Conservation (phyloP, 2,113 vertebrate species). For the Corythornis madagascariensis region DNA sequence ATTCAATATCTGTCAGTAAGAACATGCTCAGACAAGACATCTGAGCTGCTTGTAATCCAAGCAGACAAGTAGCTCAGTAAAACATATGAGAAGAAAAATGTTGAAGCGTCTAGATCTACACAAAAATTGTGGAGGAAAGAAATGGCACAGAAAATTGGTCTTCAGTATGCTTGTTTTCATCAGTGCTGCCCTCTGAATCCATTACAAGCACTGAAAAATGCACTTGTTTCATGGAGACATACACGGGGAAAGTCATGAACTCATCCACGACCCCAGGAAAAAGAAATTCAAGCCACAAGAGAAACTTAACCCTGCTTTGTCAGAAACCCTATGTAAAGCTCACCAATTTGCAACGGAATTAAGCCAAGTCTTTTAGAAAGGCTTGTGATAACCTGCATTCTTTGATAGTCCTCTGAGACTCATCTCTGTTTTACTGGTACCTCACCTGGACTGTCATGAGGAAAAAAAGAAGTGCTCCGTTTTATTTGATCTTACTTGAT, state of each 20-base stretch:
- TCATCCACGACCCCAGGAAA: not conserved
- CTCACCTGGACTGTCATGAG: not conserved
- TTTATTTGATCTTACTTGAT: not conserved
- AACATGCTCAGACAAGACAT: not conserved
- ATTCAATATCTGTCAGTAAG: not conserved
- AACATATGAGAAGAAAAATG: not conserved
- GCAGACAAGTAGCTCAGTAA: not conserved
- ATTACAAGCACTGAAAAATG: not conserved
- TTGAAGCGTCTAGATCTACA: not conserved
- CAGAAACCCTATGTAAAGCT: not conserved
- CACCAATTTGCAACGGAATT: not conserved
- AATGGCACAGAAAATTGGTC: not conserved
- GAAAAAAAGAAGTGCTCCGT: not conserved
- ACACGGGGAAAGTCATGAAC: accelerated
- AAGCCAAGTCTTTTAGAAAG: not conserved
- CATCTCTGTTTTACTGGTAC: not conserved
- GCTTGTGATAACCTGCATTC: not conserved
- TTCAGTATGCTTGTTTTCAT: not conserved
- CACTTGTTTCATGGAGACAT: not conserved
- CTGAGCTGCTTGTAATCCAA: not conserved
- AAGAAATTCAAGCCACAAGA: not conserved
- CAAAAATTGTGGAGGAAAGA: not conserved
- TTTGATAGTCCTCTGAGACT: not conserved
- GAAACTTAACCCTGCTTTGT: not conserved
- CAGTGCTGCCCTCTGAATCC: not conserved